phyloP scores from a whole-genome alignment of 2,113 vertebrate species.

The Pterocles burchelli region DNA sequence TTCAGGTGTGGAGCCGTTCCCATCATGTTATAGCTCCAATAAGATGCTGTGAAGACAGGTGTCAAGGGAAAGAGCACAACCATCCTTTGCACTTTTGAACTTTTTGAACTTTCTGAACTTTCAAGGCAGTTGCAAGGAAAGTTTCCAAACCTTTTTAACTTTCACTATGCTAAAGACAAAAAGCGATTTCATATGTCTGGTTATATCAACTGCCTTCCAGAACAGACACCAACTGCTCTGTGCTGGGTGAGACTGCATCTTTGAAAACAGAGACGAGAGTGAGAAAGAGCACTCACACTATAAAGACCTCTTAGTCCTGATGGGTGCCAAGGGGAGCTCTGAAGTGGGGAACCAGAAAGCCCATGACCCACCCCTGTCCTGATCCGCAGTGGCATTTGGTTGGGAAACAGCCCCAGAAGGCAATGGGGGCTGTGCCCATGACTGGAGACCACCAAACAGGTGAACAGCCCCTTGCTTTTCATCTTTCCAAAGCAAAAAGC shows the following conservation, averaged over 20 bases:
- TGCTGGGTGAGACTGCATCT: background rate
- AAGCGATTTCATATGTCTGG: background rate
- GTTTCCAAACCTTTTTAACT: background rate
- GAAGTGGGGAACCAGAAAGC: background rate
- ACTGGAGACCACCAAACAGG: background rate
- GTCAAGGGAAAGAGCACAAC: background rate
- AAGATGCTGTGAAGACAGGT: background rate
- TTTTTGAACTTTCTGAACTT: background rate
- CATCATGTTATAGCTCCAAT: rapidly evolving
- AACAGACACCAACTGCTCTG: background rate
- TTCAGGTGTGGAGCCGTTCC: background rate
- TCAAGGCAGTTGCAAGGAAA: background rate
- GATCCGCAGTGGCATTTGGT: background rate
- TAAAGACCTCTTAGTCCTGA: background rate
- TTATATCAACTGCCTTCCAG: background rate
- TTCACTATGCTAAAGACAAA: background rate
- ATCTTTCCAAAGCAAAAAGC: background rate
- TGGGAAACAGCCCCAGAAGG: background rate
- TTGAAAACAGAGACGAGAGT: background rate
- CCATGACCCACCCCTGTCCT: background rate
- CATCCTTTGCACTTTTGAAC: background rate
- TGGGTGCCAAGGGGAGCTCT: background rate
- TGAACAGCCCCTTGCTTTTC: background rate
- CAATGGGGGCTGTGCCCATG: rapidly evolving
- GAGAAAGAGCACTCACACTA: background rate